Percentiles rank a stretch among this genome's conserved stretches.
phyloP scores from a whole-genome alignment of 1,140 invertebrate species.

The Fopius arisanus region DNA sequence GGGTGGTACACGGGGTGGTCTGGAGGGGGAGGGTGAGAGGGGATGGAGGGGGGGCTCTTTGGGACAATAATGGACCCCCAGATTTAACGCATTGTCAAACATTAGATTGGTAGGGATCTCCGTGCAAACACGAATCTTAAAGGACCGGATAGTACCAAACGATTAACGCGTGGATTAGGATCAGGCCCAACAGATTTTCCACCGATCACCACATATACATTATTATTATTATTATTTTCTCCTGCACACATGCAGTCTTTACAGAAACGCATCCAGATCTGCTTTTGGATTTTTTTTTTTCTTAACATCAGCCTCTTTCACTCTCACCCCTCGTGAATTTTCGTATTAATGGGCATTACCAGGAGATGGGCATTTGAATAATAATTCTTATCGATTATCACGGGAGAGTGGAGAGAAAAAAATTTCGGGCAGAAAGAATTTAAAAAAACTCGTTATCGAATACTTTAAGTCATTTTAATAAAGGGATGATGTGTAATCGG shows the following conservation, averaged over 20 bases:
- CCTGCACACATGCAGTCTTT: not conserved
- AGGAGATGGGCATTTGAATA: not conserved
- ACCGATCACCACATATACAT: no score
- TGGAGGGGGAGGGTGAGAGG: not conserved
- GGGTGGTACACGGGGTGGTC: not conserved
- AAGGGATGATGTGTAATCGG: no score
- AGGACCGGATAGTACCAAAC: constrained; percentile 43
- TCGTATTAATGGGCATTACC: not conserved
- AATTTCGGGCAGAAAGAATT: no score
- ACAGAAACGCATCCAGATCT: not conserved
- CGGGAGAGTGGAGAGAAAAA: not conserved
- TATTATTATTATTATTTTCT: not conserved
- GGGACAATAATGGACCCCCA: constrained; percentile 4
- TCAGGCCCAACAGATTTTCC: constrained; percentile 39
- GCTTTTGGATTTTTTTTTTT: not conserved
- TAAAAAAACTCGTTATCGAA: no score
- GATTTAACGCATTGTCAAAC: constrained; percentile 24
- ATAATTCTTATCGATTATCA: constrained; percentile 1
- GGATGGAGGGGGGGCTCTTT: no score
- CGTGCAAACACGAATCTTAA: constrained; percentile 25
- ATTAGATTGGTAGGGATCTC: not conserved
- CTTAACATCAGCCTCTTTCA: not conserved
- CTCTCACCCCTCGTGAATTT: not conserved
- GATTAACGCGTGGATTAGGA: constrained; percentile 61
- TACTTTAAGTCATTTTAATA: no score